phyloP scores from a whole-genome alignment of 2,797 vertebrate genomes.

The Morelia viridis region DNA sequence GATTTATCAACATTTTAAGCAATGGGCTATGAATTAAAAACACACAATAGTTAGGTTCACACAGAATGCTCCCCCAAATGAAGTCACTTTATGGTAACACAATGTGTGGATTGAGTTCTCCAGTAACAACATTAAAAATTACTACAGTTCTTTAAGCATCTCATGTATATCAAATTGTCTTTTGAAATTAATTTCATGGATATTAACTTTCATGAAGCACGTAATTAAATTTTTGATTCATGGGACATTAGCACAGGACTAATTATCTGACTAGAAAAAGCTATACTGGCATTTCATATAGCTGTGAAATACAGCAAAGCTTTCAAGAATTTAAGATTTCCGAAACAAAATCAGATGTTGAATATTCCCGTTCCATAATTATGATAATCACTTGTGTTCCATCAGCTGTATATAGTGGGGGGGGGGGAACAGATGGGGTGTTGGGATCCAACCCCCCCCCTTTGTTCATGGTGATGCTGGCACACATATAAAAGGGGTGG shows the following conservation, averaged over 20 bases:
- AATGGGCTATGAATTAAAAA: background rate
- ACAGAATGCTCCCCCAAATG: background rate
- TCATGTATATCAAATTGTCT: constrained; percentile 50
- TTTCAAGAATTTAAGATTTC: background rate
- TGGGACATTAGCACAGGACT: constrained; percentile 25
- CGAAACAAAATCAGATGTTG: constrained; percentile 5
- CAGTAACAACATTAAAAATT: constrained; percentile 30
- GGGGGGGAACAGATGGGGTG: background rate
- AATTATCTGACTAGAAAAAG: constrained; percentile 26
- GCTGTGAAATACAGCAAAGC: constrained; percentile 14
- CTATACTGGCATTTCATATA: constrained; percentile 23
- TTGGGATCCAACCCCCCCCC: background rate
- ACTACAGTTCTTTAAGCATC: constrained; percentile 52
- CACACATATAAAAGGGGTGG: background rate
- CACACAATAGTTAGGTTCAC: background rate
- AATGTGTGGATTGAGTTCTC: background rate
- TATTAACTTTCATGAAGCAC: constrained; percentile 53
- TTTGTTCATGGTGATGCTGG: background rate
- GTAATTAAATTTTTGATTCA: constrained; percentile 58
- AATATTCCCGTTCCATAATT: background rate
- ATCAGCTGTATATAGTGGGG: background rate
- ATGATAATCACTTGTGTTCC: background rate
- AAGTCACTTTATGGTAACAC: background rate
- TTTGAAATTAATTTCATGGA: constrained; percentile 63
- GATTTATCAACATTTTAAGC: background rate